Base-by-base conservation (phyloP, 2,113 vertebrate species). In the Forbesichthys agassizii region DNA sequence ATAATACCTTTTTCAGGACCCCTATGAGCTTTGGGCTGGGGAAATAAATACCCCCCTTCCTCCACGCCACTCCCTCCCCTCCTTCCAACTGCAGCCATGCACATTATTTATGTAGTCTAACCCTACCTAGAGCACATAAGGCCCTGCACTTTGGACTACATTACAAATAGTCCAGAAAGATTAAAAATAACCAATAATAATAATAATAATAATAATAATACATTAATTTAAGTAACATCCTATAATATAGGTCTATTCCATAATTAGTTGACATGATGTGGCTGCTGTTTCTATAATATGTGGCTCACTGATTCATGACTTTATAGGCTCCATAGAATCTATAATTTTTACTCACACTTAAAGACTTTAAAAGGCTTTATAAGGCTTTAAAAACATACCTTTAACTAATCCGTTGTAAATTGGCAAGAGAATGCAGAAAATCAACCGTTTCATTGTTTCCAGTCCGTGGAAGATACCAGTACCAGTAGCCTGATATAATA, bases 91-190 rank as follows among this genome's bases (percentile, higher is more conserved):
- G 20, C 20, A 20, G 20, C 20, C 20, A 20, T 20, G 20, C 20
- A 20, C 27, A 27, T 27, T 27, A 27, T 27, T 27, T 27, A 27
- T 27, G 27, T 27, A 27, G 27, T 2, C 27, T 27, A 27, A 27
- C 27, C 27, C 79, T 60, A 82, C 85, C 77, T 82, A 33, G 56
- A 72, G 67, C 67, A 75, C 66, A 53, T 68, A 84, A 79, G 83
- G 76, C 78, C 73, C 75, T 81, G 79, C 80, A 75, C 65, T 91
- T 91, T 90, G 88, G 85, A 90, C 88, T 75, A 66, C 56, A 33
- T 14, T 65, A 61, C 27, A 52, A 33, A 71, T 66, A 63, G 49
- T 55, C 20, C 20, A 58, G 8, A 27, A 12, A 33, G 11, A 8
- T 42, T 42, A 58, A 65, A 56, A 75, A 62, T 53, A 58, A 11